Base-by-base conservation (phyloP, 1,140 invertebrate genomes). In the Drosophila sproati region DNA sequence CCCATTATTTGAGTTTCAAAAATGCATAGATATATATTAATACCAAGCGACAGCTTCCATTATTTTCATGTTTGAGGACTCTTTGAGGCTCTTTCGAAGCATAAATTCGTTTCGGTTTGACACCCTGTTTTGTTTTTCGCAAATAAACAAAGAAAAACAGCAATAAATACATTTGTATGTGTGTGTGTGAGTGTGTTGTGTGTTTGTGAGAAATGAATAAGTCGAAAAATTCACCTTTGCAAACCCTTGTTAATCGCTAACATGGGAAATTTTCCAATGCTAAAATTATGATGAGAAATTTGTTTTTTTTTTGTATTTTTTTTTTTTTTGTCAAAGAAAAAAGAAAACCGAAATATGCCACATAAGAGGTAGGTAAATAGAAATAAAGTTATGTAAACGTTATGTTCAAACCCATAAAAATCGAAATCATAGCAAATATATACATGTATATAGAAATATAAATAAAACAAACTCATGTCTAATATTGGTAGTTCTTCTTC, bases 191-290 rank as follows among this genome's bases (percentile, higher is more conserved):
- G 37, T 10, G 12, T 62, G 50, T 60, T 72, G 35, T 34, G 56
- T 60, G 64, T 62, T 43, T 76, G 60, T 72, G 51, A 63, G 54
- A 89, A 89, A 89, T 83, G 69, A 83, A 76, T 63, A 90, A 91
- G 77, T 70, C 78, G 66, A 79, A 77, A 71, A 90, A 90, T 90
- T 92, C 96, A 97, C 95, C 96, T 96, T 94, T 96, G 96, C 93
- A 97, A 95, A 93, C 96, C 96, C 95, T 97, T 97, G 95, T 96
- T 97, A 95, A 97, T 96, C 94, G 96, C 96, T 94, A 97, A 95
- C 93, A 97, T 88, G 78, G 95, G 92, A 96, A 96, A 95, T 96
- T 97, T 92, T 92, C 91, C 91, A 92, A 92, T 91, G 91, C 91
- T 92, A 92, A 83, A 87, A 88, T n/a, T n/a, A 92, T 88, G 85